These are phyloP conservation scores for Lepidurus apus DNA, from an alignment of 1,140 invertebrate genomes.

Conservation along the genomic window DNA sequence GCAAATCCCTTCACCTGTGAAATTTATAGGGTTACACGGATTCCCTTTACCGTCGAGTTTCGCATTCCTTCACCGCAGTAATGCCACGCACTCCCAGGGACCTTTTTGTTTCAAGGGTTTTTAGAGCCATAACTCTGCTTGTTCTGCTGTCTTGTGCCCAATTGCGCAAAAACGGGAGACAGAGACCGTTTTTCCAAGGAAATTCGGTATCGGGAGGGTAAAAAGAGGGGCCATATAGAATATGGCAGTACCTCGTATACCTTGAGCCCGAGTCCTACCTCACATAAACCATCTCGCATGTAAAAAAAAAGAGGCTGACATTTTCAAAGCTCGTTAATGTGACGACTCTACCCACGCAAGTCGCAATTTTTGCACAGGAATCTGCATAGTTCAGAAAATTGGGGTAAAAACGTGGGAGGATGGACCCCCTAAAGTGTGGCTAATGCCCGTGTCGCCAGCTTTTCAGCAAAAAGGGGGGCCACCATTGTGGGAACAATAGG, in stretches of 20 bases:
- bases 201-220: too few species aligned
- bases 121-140: conserved; percentile 6
- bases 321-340: not conserved
- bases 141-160: not conserved
- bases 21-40: not conserved
- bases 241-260: too few species aligned
- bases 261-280: too few species aligned
- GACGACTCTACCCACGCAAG: not conserved
- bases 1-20: not conserved
- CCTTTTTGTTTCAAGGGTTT: conserved; percentile 11
- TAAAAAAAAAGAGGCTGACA: too few species aligned
- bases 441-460: conserved; percentile 5
- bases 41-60: not conserved
- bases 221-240: too few species aligned
- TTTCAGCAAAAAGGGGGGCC: not conserved
- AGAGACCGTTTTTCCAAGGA: not conserved
- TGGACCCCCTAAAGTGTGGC: conserved; percentile 4
- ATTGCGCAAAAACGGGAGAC: not conserved
- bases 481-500: conserved; percentile 10
- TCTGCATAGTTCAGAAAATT: not conserved
- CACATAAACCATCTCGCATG: too few species aligned
- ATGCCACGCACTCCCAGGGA: not conserved
- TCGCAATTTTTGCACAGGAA: not conserved
- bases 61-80: not conserved
- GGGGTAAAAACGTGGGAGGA: not conserved